phyloP scores from a whole-genome alignment of 2,797 vertebrate genomes.

The Aythya fuligula region DNA sequence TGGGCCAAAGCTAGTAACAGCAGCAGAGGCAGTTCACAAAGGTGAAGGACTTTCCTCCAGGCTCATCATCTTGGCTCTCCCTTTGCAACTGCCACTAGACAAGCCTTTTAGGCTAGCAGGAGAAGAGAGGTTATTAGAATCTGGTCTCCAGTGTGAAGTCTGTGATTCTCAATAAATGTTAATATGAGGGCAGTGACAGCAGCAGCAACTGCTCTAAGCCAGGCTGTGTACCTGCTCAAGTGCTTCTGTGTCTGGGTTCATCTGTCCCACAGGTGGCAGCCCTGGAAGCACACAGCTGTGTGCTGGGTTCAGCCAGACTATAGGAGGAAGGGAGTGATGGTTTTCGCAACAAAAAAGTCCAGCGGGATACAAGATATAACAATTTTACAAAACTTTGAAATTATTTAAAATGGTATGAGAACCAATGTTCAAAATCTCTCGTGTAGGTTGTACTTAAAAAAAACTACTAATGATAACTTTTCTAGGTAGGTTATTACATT shows the following conservation, averaged over 20 bases:
- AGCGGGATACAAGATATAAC: not conserved
- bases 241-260: not conserved
- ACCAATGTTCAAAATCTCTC: not conserved
- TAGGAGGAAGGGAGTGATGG: not conserved
- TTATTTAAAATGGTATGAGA: not conserved
- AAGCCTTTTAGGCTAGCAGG: not conserved
- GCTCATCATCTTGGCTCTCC: not conserved
- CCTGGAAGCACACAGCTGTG: not conserved
- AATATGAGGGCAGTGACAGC: not conserved
- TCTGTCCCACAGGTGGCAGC: not conserved
- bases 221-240: not conserved
- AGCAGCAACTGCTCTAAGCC: not conserved
- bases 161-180: not conserved
- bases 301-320: accelerated
- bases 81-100: not conserved
- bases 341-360: not conserved
- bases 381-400: not conserved
- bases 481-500: not conserved
- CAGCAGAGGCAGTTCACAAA: not conserved
- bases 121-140: not conserved
- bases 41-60: not conserved
- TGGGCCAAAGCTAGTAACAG: not conserved
- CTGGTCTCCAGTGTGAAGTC: not conserved
- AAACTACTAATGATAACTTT: not conserved
- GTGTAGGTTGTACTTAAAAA: not conserved